Evolutionary conservation across 2,113 vertebrate species (phyloP).

Genomic region (Uropsilus gracilis): DNA sequence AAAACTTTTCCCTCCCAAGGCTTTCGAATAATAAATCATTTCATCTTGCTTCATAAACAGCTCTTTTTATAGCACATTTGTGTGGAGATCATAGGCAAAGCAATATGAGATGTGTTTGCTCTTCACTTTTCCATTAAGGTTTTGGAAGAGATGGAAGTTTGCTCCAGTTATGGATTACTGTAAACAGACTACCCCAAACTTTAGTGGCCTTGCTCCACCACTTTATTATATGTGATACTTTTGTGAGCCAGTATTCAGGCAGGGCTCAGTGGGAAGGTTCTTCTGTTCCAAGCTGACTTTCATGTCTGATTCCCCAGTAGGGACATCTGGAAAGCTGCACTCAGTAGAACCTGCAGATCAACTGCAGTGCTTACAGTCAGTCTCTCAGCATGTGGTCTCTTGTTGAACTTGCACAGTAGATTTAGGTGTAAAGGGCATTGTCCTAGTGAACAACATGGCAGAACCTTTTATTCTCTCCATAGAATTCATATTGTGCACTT

Average conservation of each 20-base stretch:
- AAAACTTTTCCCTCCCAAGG: not conserved
- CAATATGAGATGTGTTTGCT: conserved; percentile 28
- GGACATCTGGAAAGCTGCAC: not conserved
- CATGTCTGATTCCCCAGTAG: not conserved
- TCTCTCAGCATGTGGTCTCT: not conserved
- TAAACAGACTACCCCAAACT: not conserved
- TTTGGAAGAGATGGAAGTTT: not conserved
- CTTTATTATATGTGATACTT: not conserved
- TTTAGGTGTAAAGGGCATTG: not conserved
- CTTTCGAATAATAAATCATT: not conserved
- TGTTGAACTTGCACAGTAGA: rapidly evolving
- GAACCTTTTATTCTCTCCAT: not conserved
- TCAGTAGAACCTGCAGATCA: not conserved
- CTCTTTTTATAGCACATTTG: conserved; percentile 60
- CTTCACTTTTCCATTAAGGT: conserved; percentile 47
- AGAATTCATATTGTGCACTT: not conserved
- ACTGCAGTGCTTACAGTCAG: rapidly evolving
- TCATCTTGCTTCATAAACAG: conserved; percentile 63
- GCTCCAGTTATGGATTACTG: not conserved
- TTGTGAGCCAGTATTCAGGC: not conserved
- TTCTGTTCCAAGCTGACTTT: not conserved
- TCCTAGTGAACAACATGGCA: not conserved
- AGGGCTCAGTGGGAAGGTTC: not conserved
- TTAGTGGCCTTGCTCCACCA: not conserved
- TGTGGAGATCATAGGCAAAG: conserved; percentile 48